These are phyloP conservation scores for Liodrosophila aerea DNA, from an alignment of 2,888 invertebrate genomes.

Conservation along the genomic window DNA sequence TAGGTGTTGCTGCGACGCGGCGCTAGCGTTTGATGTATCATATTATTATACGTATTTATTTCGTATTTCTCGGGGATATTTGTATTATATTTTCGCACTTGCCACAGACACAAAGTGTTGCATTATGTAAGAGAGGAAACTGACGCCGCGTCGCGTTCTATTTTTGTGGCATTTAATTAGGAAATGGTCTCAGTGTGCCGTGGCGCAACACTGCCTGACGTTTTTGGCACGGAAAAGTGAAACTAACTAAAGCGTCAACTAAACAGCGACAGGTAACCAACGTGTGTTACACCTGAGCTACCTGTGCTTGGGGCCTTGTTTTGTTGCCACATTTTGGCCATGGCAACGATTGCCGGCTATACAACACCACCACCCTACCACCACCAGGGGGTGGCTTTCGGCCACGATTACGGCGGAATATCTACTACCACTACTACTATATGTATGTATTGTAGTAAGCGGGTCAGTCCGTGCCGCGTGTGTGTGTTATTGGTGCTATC, in stretches of 20 bases:
- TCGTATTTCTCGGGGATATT: not conserved
- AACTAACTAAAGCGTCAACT: constrained; percentile 56
- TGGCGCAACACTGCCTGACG: constrained; percentile 49
- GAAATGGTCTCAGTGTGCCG: no score
- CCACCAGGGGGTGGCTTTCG: constrained; percentile 41
- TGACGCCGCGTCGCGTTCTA: constrained; percentile 41
- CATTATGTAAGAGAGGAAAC: constrained; percentile 49
- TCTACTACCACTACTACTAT: no score
- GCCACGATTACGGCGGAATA: not conserved
- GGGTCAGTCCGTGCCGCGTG: constrained; percentile 44
- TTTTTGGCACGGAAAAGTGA: constrained; percentile 71
- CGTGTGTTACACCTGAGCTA: constrained; percentile 3
- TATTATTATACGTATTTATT: constrained; percentile 19
- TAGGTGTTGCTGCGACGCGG: constrained; percentile 65
- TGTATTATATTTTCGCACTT: constrained; percentile 13
- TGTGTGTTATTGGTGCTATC: constrained; percentile 64
- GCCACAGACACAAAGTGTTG: constrained; percentile 38
- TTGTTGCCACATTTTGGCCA: constrained; percentile 67
- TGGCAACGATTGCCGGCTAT: constrained; percentile 61
- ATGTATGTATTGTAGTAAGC: constrained; percentile 40
- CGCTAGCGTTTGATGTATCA: constrained; percentile 71
- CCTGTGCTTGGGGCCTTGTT: constrained; percentile 37
- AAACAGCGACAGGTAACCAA: constrained; percentile 50
- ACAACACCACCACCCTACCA: not conserved
- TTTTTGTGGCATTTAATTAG: constrained; percentile 52